phyloP scores from a whole-genome alignment of 2,113 vertebrate genomes.

The Pollachius pollachius region DNA sequence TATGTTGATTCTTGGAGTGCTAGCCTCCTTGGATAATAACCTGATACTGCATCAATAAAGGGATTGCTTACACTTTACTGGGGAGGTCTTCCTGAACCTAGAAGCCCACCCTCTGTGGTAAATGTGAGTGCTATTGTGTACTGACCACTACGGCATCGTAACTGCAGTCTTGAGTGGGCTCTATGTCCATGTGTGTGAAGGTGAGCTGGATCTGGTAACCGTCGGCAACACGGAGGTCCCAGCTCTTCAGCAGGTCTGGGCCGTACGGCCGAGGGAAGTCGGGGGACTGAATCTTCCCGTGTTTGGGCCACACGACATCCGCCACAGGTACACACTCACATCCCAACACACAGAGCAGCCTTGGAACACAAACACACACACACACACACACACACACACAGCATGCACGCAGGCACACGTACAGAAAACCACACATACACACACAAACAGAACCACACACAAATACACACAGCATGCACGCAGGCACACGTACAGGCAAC shows the following conservation, averaged over 20 bases:
- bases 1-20: too few relatives aligned
- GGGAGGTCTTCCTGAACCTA: too few relatives aligned
- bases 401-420: not conserved
- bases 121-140: not conserved
- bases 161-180: constrained; percentile 80
- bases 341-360: constrained; percentile 57
- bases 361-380: constrained; percentile 21
- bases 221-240: constrained; percentile 77
- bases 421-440: constrained; percentile 5
- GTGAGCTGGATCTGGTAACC: constrained; percentile 83
- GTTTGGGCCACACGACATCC: constrained; percentile 30
- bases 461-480: too few relatives aligned
- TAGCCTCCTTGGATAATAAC: too few relatives aligned
- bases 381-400: constrained; percentile 6
- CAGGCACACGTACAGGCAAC: too few relatives aligned
- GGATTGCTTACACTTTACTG: too few relatives aligned
- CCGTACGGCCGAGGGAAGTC: constrained; percentile 83
- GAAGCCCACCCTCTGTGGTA: too few relatives aligned
- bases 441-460: not conserved
- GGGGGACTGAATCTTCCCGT: constrained; percentile 82
- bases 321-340: constrained; percentile 31
- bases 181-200: constrained; percentile 86
- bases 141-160: constrained; percentile 88
- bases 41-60: too few relatives aligned
- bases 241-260: constrained; percentile 68